Conservation (phyloP, 2,888 invertebrate species). For the Arctia plantaginis region DNA sequence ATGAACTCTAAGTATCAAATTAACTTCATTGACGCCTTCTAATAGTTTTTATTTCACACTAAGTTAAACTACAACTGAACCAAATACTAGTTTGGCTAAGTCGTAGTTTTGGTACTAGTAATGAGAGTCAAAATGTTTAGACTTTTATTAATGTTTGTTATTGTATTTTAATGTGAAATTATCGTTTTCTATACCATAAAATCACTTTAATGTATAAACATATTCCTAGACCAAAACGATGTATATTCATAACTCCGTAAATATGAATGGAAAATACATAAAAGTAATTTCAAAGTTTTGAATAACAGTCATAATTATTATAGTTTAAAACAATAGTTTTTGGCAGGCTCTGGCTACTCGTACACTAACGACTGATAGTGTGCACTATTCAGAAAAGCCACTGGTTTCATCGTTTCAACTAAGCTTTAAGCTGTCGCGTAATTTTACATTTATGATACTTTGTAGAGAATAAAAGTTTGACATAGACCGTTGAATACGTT, state of each 20-base stretch:
- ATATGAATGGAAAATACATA: neutral
- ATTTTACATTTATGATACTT: constrained; percentile 51
- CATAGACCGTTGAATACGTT: constrained; percentile 29
- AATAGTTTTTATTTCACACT: too few relatives aligned
- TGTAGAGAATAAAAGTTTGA: constrained; percentile 40
- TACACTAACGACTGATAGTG: constrained; percentile 55
- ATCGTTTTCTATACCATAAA: neutral
- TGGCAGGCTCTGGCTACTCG: constrained; percentile 48
- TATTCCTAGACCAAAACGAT: neutral
- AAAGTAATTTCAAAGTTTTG: constrained; percentile 17
- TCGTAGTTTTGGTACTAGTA: too few relatives aligned
- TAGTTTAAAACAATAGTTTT: constrained; percentile 59
- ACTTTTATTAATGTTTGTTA: too few relatives aligned
- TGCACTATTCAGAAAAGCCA: constrained; percentile 67
- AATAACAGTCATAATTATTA: constrained; percentile 26
- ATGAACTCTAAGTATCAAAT: too few relatives aligned
- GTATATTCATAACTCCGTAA: neutral
- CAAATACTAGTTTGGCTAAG: too few relatives aligned
- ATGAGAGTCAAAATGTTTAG: too few relatives aligned
- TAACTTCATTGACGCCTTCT: too few relatives aligned
- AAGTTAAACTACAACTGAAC: too few relatives aligned
- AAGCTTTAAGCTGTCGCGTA: constrained; percentile 63
- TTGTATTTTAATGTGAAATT: too few relatives aligned
- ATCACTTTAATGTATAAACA: neutral
- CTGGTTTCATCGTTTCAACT: constrained; percentile 65